Evolutionary conservation across 2,888 invertebrate genomes (phyloP).

Genomic region (Apamea epomidion): DNA sequence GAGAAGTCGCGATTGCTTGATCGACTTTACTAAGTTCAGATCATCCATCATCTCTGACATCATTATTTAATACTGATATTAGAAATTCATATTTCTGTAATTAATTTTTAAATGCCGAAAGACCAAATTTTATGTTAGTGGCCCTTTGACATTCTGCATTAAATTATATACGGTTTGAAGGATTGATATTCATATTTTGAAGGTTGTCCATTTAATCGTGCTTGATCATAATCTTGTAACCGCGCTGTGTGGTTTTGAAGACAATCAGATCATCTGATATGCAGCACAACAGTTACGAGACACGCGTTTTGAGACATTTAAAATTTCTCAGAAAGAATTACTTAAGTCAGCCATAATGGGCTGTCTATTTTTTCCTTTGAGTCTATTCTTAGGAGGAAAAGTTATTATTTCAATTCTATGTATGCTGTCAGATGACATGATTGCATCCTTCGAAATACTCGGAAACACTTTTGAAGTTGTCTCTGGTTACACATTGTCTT

Average conservation of each 20-base stretch:
- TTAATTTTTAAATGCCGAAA: constrained; percentile 20
- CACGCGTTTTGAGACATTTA: constrained; percentile 11
- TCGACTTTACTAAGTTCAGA: constrained; percentile 45
- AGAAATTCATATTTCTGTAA: constrained; percentile 30
- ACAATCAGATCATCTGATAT: constrained; percentile 53
- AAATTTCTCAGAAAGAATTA: constrained; percentile 35
- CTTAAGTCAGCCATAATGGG: constrained; percentile 24
- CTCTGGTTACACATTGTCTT: not conserved
- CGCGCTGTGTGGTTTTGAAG: constrained; percentile 7
- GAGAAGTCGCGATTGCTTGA: constrained; percentile 69
- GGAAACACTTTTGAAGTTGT: constrained; percentile 12
- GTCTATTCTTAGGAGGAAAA: constrained; percentile 28
- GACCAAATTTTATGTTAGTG: constrained; percentile 11
- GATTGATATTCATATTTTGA: constrained; percentile 38
- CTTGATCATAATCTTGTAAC: constrained; percentile 43
- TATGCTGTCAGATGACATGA: constrained; percentile 25
- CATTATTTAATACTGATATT: constrained; percentile 19
- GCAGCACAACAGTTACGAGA: not conserved
- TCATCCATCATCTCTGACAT: constrained; percentile 38
- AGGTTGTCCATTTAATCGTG: constrained; percentile 41
- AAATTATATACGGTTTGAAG: not conserved
- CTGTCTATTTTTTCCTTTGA: constrained; percentile 8
- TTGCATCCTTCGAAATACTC: constrained; percentile 1
- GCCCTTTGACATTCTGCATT: constrained; percentile 28
- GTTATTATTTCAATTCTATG: constrained; percentile 10